Evolutionary conservation across 2,797 vertebrate genomes (phyloP).

Genomic region (Amazona ochrocephala): DNA sequence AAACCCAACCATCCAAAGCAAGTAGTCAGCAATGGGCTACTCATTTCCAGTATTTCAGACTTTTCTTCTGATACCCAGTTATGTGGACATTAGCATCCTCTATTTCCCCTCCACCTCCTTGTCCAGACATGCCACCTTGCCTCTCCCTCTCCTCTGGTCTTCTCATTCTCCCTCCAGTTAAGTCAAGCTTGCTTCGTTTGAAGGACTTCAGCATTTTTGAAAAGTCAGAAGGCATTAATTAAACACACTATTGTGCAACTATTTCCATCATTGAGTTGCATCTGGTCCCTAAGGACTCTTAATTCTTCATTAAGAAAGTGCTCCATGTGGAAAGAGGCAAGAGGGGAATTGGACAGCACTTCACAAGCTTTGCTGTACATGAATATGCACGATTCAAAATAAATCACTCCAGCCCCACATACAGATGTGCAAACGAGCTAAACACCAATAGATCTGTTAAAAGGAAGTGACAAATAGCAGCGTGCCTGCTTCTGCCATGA

Average conservation of each 20-base stretch:
- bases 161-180: neutral
- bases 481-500: neutral
- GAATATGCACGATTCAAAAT: accelerated
- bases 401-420: neutral
- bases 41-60: neutral
- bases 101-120: neutral
- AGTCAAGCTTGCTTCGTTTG: neutral
- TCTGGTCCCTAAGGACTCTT: neutral
- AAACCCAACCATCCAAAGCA: neutral
- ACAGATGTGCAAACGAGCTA: neutral
- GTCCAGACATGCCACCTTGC: neutral
- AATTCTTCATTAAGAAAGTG: neutral
- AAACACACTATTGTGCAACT: neutral
- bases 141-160: neutral
- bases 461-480: neutral
- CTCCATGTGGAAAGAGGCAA: neutral
- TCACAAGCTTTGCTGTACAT: neutral
- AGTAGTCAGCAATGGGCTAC: neutral
- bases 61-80: neutral
- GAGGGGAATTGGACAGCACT: neutral
- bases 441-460: neutral
- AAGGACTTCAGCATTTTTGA: neutral
- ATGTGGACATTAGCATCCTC: neutral
- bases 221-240: neutral
- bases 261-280: neutral